These are phyloP conservation scores for Prionailurus viverrinus DNA, from an alignment of 2,113 vertebrate genomes.

Conservation along the genomic window DNA sequence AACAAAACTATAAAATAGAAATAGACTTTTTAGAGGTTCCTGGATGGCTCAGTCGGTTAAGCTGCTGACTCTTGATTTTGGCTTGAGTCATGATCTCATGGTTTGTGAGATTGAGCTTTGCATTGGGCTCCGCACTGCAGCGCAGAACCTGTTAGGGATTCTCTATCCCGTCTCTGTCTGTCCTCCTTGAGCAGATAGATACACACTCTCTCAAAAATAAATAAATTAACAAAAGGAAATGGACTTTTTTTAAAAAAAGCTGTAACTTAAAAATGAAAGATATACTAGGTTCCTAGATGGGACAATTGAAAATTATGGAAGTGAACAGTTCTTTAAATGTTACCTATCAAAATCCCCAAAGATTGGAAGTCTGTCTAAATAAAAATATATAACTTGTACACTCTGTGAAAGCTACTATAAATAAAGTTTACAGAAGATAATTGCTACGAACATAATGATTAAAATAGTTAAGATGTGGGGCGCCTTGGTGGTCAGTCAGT, in stretches of 20 bases:
- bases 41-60: too few relatives aligned
- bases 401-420: background rate
- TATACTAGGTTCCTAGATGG: background rate
- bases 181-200: too few relatives aligned
- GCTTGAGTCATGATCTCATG: too few relatives aligned
- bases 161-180: too few relatives aligned
- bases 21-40: background rate
- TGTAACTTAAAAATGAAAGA: background rate
- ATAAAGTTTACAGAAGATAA: slow-evolving; percentile 1
- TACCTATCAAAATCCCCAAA: background rate
- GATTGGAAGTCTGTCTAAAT: background rate
- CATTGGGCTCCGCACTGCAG: too few relatives aligned
- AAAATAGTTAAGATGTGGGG: background rate
- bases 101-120: too few relatives aligned
- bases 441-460: background rate
- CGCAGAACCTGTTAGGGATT: too few relatives aligned
- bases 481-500: too few relatives aligned
- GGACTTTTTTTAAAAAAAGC: background rate
- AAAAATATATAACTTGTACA: background rate
- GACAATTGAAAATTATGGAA: background rate
- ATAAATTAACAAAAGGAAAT: background rate
- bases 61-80: too few relatives aligned
- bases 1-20: background rate
- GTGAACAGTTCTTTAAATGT: background rate
- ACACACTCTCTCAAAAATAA: too few relatives aligned